These are phyloP conservation scores for Sebastes nivosus DNA, from an alignment of 2,797 vertebrate species.

Conservation along the genomic window DNA sequence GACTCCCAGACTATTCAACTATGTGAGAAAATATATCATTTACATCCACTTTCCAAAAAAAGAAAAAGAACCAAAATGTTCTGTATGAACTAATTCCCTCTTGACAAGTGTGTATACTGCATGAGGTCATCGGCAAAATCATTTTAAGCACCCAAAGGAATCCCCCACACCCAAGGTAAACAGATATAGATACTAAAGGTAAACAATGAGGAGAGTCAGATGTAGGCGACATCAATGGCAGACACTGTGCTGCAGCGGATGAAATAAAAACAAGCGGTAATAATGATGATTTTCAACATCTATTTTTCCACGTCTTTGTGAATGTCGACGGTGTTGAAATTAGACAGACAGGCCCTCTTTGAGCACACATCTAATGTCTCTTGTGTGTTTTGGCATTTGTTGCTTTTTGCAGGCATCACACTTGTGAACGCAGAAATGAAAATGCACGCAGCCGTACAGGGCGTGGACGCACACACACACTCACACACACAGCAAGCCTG, in stretches of 20 bases:
- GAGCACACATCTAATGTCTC: slow-evolving; percentile 45
- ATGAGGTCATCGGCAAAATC: slow-evolving; percentile 73
- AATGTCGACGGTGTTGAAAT: slow-evolving; percentile 60
- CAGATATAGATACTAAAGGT: slow-evolving; percentile 77
- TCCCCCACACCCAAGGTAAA: slow-evolving; percentile 73
- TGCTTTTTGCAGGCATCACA: slow-evolving; percentile 40
- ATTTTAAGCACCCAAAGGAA: slow-evolving; percentile 69
- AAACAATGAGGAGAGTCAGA: slow-evolving; percentile 64
- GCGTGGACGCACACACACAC: background rate
- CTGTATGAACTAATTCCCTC: slow-evolving; percentile 40
- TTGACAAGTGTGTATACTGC: slow-evolving; percentile 61
- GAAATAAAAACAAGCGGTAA: slow-evolving; percentile 67
- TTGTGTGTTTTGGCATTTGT: slow-evolving; percentile 73
- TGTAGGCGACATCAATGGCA: slow-evolving; percentile 61
- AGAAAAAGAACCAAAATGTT: slow-evolving; percentile 37
- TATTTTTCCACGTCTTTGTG: slow-evolving; percentile 71
- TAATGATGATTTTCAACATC: slow-evolving; percentile 70
- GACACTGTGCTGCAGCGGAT: slow-evolving; percentile 47
- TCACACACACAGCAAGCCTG: background rate
- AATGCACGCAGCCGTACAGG: slow-evolving; percentile 3
- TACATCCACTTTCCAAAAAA: slow-evolving; percentile 35
- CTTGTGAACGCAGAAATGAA: slow-evolving; percentile 5
- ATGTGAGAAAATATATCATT: slow-evolving; percentile 68
- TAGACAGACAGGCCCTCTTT: slow-evolving; percentile 50
- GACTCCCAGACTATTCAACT: slow-evolving; percentile 47